Base-by-base conservation (phyloP, 1,140 invertebrate genomes). In the Neotoxoptera formosana region DNA sequence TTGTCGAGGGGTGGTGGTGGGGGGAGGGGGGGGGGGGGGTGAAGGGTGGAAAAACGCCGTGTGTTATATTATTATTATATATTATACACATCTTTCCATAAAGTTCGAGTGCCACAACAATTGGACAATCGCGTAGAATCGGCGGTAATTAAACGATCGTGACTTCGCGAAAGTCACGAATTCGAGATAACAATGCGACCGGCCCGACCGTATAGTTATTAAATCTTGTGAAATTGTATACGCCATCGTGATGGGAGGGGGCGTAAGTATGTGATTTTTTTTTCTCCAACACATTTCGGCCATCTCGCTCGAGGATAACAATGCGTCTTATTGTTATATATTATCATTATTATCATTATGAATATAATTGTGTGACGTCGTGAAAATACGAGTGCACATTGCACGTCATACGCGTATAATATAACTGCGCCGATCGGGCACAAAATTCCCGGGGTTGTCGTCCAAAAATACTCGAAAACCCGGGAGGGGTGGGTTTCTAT, bases 111-210 rank as follows among this genome's bases (percentile, higher is more conserved):
- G 36, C 48, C 89, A 88, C 51, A 90, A 76, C 93, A 93, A 90
- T 93, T 81, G 89, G 60, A 90, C 53, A 90, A 90, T 86, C 86
- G 86, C 84, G 41, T 25, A 30, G 84, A 88, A 67, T 93, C 93
- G 41, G 76, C 23, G 60, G 56, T 51, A 90, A 88, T 90, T 90
- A 90, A 90, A 90, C 93, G 60, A 90, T 90, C 89, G 93, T 90
- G 86, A 90, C 53, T 90, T 25, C 11, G 86, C 67, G 93, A 93
- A 91, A 91, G 90, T 91, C 90, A 91, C 90, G 90, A 91, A 81
- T 83, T 41, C 67, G 25, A 48, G 90, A 83, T 91, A 91, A 91
- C 90, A 91, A 91, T 91, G 67, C 90, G 21, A 34, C 90, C n/a
- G 45, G 25, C 60, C 90, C 90, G 9, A 51, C 67, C 51, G 67